phyloP scores from a whole-genome alignment of 1,140 invertebrate genomes.

The Carcinoscorpius rotundicauda region DNA sequence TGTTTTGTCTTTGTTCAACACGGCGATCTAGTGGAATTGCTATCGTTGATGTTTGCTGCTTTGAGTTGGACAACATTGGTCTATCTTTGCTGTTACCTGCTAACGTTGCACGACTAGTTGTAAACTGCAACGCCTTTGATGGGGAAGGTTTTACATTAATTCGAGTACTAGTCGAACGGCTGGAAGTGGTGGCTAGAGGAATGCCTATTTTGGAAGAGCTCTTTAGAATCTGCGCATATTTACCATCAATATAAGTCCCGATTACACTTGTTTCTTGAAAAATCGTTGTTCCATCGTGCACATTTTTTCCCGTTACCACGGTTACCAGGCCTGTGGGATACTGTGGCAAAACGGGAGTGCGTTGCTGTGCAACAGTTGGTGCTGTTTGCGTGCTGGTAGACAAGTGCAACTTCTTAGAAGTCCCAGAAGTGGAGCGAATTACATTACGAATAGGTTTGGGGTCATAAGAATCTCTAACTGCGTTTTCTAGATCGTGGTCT shows the following conservation, averaged over 20 bases:
- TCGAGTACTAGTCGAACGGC: neutral
- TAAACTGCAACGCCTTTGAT: too few species aligned
- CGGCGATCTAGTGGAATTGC: too few species aligned
- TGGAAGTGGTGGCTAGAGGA: neutral
- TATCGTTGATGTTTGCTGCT: too few species aligned
- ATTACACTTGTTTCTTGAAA: constrained; percentile 77
- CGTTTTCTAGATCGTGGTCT: constrained; percentile 6
- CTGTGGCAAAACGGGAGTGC: constrained; percentile 12
- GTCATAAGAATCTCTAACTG: constrained; percentile 2
- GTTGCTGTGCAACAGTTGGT: too few species aligned
- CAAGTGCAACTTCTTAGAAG: too few species aligned
- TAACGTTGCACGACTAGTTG: too few species aligned
- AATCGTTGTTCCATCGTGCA: constrained; percentile 67
- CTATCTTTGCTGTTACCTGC: too few species aligned
- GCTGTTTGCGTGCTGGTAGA: too few species aligned
- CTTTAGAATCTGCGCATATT: constrained; percentile 61
- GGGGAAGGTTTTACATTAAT: neutral
- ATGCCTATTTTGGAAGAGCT: constrained; percentile 45
- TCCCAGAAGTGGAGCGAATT: too few species aligned
- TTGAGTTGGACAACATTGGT: too few species aligned
- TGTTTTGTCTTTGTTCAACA: too few species aligned
- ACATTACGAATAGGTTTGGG: too few species aligned
- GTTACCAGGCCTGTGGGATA: constrained; percentile 63
- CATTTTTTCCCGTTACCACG: constrained; percentile 62
- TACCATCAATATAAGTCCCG: constrained; percentile 72